A percentile compares a stretch with the other conserved stretches of the same genome.
phyloP scores from a whole-genome alignment of 2,797 vertebrate species.

The Cynodonichthys magdalenae region DNA sequence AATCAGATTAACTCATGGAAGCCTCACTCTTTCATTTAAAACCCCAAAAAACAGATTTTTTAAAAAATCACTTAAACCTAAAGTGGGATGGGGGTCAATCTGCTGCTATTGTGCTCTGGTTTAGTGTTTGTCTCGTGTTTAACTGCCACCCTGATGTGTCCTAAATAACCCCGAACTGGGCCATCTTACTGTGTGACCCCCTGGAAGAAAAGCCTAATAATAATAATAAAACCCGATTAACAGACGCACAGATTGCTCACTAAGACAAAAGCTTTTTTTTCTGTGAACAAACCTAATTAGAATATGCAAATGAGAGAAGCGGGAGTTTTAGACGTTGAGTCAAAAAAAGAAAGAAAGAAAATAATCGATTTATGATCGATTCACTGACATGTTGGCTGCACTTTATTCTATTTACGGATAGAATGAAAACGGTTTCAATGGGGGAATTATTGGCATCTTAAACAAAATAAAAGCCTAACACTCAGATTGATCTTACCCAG shows the following conservation, averaged over 20 bases:
- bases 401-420: too few species aligned
- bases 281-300: conserved; percentile 64
- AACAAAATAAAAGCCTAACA: too few species aligned
- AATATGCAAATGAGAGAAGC: conserved; percentile 71
- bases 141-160: conserved; percentile 62
- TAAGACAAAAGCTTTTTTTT: conserved; percentile 61
- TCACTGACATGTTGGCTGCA: too few species aligned
- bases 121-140: conserved; percentile 41
- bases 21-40: too few species aligned
- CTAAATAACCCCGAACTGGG: conserved; percentile 66
- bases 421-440: too few species aligned
- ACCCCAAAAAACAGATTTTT: not conserved
- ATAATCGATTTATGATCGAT: too few species aligned
- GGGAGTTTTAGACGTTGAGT: conserved; percentile 23
- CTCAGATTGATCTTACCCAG: too few species aligned
- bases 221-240: conserved; percentile 49
- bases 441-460: too few species aligned
- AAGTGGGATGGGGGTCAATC: conserved; percentile 18
- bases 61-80: not conserved
- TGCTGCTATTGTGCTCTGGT: conserved; percentile 13
- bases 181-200: conserved; percentile 56
- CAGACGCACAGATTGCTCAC: conserved; percentile 62
- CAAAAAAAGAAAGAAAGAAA: too few species aligned
- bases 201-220: conserved; percentile 25
- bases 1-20: conserved; percentile 19